Evolutionary conservation across 2,888 invertebrate genomes (phyloP), one percentile per base, ranked within the genome.

Genomic region (Mongoloraphidia duomilia): DNA sequence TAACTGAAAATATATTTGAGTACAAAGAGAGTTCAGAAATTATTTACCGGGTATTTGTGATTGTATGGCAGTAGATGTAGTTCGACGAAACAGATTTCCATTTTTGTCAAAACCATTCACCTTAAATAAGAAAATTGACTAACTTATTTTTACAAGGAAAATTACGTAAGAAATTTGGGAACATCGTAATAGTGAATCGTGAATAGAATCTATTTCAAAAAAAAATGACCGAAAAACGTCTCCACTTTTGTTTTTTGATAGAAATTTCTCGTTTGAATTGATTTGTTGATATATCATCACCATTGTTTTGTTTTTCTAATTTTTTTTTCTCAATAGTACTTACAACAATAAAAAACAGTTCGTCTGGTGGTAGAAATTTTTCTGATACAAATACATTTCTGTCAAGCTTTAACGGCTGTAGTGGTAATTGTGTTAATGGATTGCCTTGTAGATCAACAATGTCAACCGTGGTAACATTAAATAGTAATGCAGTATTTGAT

Each of bases 311-410:
- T n/a, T n/a, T n/a, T n/a, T n/a, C n/a, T n/a, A 13, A 41, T 39
- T 35, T 26, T 13, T 40, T 40, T 10, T 14, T n/a, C 34, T 14
- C 48, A 42, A 35, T 26, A 33, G n/a, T 45, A 66, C 71, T 68
- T 57, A 81, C 80, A 63, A 75, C 74, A 41, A 84, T 69, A 62
- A 81, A 80, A 63, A 82, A 84, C 56, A 77, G 74, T 4, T 75
- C 74, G 26, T 76, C 69, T 0, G 83, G 83, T 2, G 82, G 80
- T 42, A 76, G 60, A 55, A 83, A 79, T 0, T 76, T 71, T 2
- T 75, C 70, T 1, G 77, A 82, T 1, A 67, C 51, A 14, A 52
- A 46, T 13, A 58, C 59, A 42, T 55, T 49, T 10, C 62, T 53
- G n/a, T 47, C 44, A 5, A 14, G 26, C 8, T 26, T 26, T 26